Base-by-base conservation (phyloP, 2,888 invertebrate genomes). In the Apantesis nais region DNA sequence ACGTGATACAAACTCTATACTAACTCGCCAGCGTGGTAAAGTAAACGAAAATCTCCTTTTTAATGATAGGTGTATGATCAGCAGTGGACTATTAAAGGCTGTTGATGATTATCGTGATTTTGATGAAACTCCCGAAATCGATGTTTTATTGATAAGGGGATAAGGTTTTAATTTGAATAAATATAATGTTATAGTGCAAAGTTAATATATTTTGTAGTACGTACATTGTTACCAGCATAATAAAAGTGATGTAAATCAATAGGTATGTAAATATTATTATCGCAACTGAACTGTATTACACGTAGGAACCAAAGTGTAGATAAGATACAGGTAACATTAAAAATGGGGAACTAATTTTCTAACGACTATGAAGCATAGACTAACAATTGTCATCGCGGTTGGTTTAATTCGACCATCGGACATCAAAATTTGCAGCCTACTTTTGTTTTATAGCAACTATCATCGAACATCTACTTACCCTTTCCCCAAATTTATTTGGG, bases 181-280 rank as follows among this genome's bases (percentile, higher is more conserved):
- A 34, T 34, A 2, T 34, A 2, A 16, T 16, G 41, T 41, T 41
- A 41, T 3, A 16, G 41, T 14, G n/a, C 22, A 52, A n/a, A 52
- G n/a, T n/a, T 8, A n/a, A 52, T 8, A 52, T 8, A 52, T 11
- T 34, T n/a, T 55, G 25, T 12, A 25, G 55, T 14, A 58, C 14
- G 55, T 14, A 58, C 14, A 55, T 66, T n/a, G 55, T n/a, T n/a
- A 25, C 22, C 41, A 64, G 44, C 25, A 31, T 64, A 39, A 48
- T 67, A 19, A 61, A 67, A 61, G 16, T 67, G 60, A 61, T 44
- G 37, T 62, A 63, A 63, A 64, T 68, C 63, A 68, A 68, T 55
- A n/a, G n/a, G n/a, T n/a, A 63, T 58, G 41, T 62, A 39, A 62
- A 41, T 22, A n/a, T 22, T 58, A 55, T 41, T 68, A 68, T 68